These are phyloP conservation scores for Cynopterus sphinx DNA, from an alignment of 2,797 vertebrate genomes.

Conservation along the genomic window DNA sequence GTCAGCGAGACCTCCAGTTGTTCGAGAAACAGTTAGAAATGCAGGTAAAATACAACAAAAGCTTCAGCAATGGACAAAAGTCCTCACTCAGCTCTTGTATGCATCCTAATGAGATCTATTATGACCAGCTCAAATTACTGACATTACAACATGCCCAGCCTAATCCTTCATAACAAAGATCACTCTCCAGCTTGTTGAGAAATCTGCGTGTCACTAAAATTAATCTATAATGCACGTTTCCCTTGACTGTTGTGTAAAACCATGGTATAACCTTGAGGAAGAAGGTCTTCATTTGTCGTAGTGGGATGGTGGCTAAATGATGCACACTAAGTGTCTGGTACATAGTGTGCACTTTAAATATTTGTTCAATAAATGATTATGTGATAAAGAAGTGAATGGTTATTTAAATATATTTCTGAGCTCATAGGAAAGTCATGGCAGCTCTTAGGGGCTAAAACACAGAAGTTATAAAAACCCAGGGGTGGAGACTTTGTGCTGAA, in stretches of 20 bases:
- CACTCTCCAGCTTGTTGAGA: not conserved
- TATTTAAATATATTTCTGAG: not conserved
- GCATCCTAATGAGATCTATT: not conserved
- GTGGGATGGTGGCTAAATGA: not conserved
- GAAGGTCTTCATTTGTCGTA: not conserved
- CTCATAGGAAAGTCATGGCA: not conserved
- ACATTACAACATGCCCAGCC: not conserved
- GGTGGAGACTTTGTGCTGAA: not conserved
- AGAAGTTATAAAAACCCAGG: not conserved
- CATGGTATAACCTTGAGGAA: not conserved
- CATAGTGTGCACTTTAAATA: not conserved
- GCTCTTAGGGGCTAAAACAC: not conserved
- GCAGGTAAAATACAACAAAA: not conserved
- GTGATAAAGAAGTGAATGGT: not conserved
- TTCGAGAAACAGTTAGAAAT: not conserved
- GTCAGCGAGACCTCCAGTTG: not conserved
- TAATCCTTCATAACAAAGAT: not conserved
- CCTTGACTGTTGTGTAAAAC: not conserved
- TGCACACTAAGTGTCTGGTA: not conserved
- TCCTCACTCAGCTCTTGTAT: rapidly evolving
- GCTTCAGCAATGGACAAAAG: not conserved
- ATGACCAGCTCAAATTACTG: not conserved
- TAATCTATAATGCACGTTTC: not conserved
- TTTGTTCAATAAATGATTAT: not conserved
- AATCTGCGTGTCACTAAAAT: not conserved